Evolutionary conservation across 2,888 invertebrate genomes (phyloP).

Genomic region (Acanthoscelides obtectus): DNA sequence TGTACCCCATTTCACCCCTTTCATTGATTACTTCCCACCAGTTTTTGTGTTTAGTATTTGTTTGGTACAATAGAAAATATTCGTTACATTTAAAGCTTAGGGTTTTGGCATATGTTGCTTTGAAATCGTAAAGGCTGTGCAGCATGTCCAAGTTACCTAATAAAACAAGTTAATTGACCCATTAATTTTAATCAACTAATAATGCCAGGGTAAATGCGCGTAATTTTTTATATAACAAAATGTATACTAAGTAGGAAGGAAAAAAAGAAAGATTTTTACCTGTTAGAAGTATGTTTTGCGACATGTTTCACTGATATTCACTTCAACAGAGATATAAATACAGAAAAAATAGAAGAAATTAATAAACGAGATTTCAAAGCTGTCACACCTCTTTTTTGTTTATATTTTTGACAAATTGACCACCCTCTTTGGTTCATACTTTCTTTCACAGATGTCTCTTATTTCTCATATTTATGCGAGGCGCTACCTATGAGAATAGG

Average conservation of each 20-base stretch:
- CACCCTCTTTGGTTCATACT: too few species aligned
- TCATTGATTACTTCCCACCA: slow-evolving; percentile 88
- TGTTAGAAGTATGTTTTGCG: slow-evolving; percentile 29
- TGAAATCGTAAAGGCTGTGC: slow-evolving; percentile 77
- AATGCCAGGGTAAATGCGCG: background rate
- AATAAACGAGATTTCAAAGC: slow-evolving; percentile 11
- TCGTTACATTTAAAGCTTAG: slow-evolving; percentile 76
- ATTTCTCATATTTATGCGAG: too few species aligned
- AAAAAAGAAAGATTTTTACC: slow-evolving; percentile 21
- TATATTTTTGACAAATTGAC: slow-evolving; percentile 29
- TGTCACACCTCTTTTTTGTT: slow-evolving; percentile 39
- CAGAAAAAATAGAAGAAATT: slow-evolving; percentile 12
- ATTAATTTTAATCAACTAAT: background rate
- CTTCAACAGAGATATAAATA: slow-evolving; percentile 9
- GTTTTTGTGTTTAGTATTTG: slow-evolving; percentile 72
- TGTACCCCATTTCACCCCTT: slow-evolving; percentile 77
- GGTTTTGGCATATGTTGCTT: slow-evolving; percentile 78
- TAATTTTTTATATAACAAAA: background rate
- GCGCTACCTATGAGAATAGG: too few species aligned
- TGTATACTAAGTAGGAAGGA: background rate
- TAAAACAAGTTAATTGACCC: slow-evolving; percentile 1
- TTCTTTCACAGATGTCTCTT: too few species aligned
- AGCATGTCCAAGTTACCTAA: slow-evolving; percentile 75
- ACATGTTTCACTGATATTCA: slow-evolving; percentile 20
- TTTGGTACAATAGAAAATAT: slow-evolving; percentile 75